Evolutionary conservation across 2,113 vertebrate species (phyloP).

Genomic region (Eidolon helvum): DNA sequence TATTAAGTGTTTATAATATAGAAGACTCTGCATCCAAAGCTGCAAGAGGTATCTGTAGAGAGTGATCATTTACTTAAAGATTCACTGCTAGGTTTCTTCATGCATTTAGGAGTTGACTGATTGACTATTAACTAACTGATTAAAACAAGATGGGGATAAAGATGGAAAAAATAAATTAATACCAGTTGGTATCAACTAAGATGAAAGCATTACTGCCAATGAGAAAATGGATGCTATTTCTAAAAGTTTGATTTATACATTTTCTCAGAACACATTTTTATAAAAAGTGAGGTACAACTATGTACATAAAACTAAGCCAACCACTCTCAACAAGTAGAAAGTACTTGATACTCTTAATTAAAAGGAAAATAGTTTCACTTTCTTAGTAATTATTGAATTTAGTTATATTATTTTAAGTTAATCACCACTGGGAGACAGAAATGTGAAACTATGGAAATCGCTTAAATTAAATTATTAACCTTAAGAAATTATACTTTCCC

Average conservation of each 20-base stretch:
- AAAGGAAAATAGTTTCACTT: not conserved
- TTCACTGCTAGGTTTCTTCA: not conserved
- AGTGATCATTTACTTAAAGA: not conserved
- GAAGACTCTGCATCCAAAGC: not conserved
- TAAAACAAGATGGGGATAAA: not conserved
- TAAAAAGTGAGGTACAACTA: not conserved
- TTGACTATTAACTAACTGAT: not conserved
- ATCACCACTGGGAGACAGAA: not conserved
- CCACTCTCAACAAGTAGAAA: not conserved
- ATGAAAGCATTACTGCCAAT: not conserved
- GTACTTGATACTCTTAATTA: not conserved
- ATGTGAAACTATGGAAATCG: not conserved
- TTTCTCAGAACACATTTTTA: not conserved
- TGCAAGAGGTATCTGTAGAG: not conserved
- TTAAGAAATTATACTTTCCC: not conserved
- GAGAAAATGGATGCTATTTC: not conserved
- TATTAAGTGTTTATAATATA: not conserved
- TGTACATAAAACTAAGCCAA: not conserved
- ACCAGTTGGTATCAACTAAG: not conserved
- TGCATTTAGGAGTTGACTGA: not conserved
- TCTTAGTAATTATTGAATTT: not conserved
- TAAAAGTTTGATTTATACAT: not conserved
- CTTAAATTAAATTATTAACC: not conserved
- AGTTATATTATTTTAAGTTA: not conserved
- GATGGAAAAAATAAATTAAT: not conserved